These are phyloP conservation scores for Drosophila maculinotata DNA, from an alignment of 2,888 invertebrate species.

Conservation along the genomic window DNA sequence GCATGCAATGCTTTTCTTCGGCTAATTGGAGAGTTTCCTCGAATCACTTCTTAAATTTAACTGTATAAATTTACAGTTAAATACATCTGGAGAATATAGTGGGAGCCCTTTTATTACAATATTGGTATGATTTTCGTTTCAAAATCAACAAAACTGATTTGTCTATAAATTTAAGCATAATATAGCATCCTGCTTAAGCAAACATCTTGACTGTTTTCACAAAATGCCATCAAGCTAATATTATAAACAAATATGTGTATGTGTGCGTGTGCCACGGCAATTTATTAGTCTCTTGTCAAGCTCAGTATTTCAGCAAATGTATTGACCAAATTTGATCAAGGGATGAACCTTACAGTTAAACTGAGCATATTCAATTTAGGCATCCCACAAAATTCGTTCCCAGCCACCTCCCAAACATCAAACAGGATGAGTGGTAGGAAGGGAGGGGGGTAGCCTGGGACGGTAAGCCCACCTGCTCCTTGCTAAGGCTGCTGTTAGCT, in stretches of 20 bases:
- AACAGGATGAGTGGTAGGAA: constrained; percentile 24
- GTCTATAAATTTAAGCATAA: constrained; percentile 28
- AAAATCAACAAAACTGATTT: constrained; percentile 14
- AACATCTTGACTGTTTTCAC: constrained; percentile 24
- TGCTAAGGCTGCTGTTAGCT: constrained; percentile 21
- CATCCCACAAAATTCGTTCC: constrained; percentile 30
- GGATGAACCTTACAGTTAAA: constrained; percentile 46
- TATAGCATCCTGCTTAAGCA: constrained; percentile 14
- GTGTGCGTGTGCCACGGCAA: constrained; percentile 15
- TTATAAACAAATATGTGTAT: constrained; percentile 24
- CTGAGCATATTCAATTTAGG: constrained; percentile 62
- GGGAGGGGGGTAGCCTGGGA: background rate
- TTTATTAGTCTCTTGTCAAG: constrained; percentile 53
- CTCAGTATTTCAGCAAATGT: constrained; percentile 52
- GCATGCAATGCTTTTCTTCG: constrained; percentile 45
- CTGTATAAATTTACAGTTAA: too few relatives aligned
- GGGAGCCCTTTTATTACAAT: too few relatives aligned
- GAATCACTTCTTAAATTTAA: background rate
- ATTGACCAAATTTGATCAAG: constrained; percentile 68
- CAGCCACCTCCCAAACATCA: constrained; percentile 35
- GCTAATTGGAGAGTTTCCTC: constrained; percentile 31
- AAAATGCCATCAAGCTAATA: constrained; percentile 36
- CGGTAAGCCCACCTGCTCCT: constrained; percentile 34
- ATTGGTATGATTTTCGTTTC: background rate
- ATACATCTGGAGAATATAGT: too few relatives aligned